Conservation (phyloP, 2,888 invertebrate species). For the Dermolepida albohirtum region DNA sequence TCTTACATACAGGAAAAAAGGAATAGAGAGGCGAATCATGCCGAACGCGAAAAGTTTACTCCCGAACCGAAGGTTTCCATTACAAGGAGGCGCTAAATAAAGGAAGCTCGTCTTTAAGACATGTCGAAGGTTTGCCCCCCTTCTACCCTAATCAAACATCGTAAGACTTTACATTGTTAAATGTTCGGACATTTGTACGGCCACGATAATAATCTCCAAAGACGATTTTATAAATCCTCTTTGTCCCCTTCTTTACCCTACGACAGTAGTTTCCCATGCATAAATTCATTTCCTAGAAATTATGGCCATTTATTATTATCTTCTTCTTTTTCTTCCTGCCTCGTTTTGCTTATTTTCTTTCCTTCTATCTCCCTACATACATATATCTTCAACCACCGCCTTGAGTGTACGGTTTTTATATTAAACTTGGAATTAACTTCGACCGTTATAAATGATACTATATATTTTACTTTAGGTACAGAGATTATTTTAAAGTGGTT, state of each 20-base stretch:
- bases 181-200: slow-evolving; percentile 32
- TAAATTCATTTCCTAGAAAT: slow-evolving; percentile 32
- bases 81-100: background rate
- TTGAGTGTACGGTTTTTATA: slow-evolving; percentile 26
- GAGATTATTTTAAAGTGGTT: slow-evolving; percentile 40
- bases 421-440: slow-evolving; percentile 30
- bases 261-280: slow-evolving; percentile 24
- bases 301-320: slow-evolving; percentile 38
- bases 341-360: background rate
- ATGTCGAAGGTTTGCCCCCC: slow-evolving; percentile 1
- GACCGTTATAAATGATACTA: slow-evolving; percentile 36
- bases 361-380: background rate
- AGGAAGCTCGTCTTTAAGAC: background rate
- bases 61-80: background rate
- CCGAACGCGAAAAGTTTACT: background rate
- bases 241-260: slow-evolving; percentile 2
- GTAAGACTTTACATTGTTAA: slow-evolving; percentile 3
- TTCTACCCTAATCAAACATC: background rate
- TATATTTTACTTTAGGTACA: slow-evolving; percentile 29
- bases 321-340: slow-evolving; percentile 1
- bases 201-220: slow-evolving; percentile 31
- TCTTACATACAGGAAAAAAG: background rate
- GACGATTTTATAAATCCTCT: background rate
- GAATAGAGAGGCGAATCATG: background rate
- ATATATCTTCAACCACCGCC: slow-evolving; percentile 15